Evolutionary conservation across 2,113 vertebrate genomes (phyloP).

Genomic region (Galbula dea): DNA sequence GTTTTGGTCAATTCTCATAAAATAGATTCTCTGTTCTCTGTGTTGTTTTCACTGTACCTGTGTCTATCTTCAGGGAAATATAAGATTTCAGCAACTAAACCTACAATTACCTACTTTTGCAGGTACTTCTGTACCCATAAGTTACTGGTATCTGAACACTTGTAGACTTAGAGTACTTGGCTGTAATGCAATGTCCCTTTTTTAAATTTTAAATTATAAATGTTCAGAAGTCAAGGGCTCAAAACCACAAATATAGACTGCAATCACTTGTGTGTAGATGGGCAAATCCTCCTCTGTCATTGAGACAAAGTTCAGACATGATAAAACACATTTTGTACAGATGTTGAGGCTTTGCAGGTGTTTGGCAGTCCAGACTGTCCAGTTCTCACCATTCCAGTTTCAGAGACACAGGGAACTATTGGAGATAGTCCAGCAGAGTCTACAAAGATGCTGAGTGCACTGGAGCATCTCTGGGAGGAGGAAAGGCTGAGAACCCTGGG

Average conservation of each 20-base stretch:
- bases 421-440: too few relatives aligned
- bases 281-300: not conserved
- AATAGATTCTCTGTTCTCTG: not conserved
- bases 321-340: not conserved
- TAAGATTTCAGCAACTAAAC: not conserved
- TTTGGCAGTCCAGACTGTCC: not conserved
- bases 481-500: too few relatives aligned
- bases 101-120: not conserved
- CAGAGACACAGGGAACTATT: too few relatives aligned
- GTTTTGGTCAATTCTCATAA: not conserved
- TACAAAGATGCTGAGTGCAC: too few relatives aligned
- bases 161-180: not conserved
- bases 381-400: too few relatives aligned
- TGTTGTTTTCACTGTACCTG: not conserved
- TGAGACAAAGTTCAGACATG: not conserved
- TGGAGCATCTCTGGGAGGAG: too few relatives aligned
- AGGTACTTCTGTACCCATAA: not conserved
- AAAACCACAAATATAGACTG: not conserved
- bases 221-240: not conserved
- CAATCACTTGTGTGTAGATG: not conserved
- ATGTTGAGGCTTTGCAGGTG: not conserved
- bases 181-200: not conserved
- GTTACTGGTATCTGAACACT: not conserved
- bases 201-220: not conserved
- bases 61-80: not conserved